Percentiles rank a stretch among this genome's conserved stretches.
phyloP scores from a whole-genome alignment of 2,888 invertebrate species.

The Perdita meconis region DNA sequence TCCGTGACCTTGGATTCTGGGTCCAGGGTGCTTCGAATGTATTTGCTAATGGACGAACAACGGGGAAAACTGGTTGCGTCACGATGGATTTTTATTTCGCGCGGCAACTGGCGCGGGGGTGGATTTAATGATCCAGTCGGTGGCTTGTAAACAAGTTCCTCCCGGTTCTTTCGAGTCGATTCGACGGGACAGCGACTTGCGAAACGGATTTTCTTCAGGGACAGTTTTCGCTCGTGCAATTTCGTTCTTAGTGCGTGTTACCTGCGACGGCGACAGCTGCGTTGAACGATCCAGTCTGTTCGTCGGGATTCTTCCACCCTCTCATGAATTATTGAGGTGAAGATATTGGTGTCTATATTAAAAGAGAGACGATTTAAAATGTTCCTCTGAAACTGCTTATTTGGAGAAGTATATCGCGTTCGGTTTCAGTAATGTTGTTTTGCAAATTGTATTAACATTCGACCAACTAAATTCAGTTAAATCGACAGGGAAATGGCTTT shows the following conservation, averaged over 20 bases:
- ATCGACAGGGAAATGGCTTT: too few relatives aligned
- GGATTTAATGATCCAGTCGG: constrained; percentile 34
- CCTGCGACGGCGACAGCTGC: not conserved
- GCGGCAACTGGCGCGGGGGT: not conserved
- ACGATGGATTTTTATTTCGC: constrained; percentile 31
- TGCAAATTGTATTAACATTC: too few relatives aligned
- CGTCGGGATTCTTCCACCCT: not conserved
- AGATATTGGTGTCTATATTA: not conserved
- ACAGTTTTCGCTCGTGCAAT: not conserved
- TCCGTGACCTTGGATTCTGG: not conserved
- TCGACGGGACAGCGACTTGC: constrained; percentile 12
- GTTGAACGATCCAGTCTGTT: not conserved
- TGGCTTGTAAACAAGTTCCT: constrained; percentile 37
- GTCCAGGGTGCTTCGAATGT: constrained; percentile 10
- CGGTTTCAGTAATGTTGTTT: too few relatives aligned
- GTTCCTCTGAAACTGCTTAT: too few relatives aligned
- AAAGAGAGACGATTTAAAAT: not conserved
- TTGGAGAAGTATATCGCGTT: too few relatives aligned
- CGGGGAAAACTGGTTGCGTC: not conserved
- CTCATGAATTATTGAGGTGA: not conserved
- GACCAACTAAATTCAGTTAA: too few relatives aligned
- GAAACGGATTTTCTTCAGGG: not conserved
- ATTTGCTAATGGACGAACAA: constrained; percentile 11
- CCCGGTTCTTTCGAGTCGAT: constrained; percentile 6
- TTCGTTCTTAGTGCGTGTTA: not conserved